phyloP scores from a whole-genome alignment of 2,888 invertebrate genomes.

The Drosophila leonis region DNA sequence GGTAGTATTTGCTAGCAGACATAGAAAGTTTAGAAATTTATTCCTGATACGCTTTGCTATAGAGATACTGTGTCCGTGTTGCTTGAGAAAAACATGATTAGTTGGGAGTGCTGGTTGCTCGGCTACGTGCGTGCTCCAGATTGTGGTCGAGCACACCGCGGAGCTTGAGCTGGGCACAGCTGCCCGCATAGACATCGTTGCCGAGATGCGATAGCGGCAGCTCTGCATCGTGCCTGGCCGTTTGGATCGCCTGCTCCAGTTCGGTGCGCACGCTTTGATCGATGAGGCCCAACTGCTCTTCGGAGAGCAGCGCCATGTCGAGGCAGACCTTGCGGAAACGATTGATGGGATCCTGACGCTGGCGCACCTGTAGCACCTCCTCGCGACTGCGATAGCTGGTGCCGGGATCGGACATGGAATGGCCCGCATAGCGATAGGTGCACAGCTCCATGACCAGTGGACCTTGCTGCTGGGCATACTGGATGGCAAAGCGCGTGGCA shows the following conservation, averaged over 20 bases:
- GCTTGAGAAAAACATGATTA: neutral
- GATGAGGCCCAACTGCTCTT: constrained; percentile 94
- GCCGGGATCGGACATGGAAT: constrained; percentile 99
- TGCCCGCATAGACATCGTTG: constrained; percentile 89
- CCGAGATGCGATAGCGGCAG: constrained; percentile 90
- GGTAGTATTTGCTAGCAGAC: neutral
- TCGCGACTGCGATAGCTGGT: constrained; percentile 97
- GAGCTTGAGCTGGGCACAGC: constrained; percentile 87
- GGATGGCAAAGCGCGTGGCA: constrained; percentile 92
- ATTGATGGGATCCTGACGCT: constrained; percentile 97
- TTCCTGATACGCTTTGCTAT: neutral
- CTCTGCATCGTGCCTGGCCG: constrained; percentile 91
- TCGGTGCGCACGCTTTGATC: constrained; percentile 92
- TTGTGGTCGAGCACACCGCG: constrained; percentile 86
- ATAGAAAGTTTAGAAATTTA: neutral
- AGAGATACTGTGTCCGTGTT: neutral
- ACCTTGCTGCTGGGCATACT: constrained; percentile 93
- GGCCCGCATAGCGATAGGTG: constrained; percentile 98
- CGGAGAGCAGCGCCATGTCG: constrained; percentile 89
- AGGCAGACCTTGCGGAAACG: constrained; percentile 95
- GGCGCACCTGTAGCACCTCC: constrained; percentile 97
- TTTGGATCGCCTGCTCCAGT: constrained; percentile 92
- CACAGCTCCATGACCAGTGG: constrained; percentile 97
- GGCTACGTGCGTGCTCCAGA: constrained; percentile 23
- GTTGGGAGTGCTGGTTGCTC: neutral